Base-by-base conservation (phyloP, 2,113 vertebrate genomes). In the Nerophis ophidion region DNA sequence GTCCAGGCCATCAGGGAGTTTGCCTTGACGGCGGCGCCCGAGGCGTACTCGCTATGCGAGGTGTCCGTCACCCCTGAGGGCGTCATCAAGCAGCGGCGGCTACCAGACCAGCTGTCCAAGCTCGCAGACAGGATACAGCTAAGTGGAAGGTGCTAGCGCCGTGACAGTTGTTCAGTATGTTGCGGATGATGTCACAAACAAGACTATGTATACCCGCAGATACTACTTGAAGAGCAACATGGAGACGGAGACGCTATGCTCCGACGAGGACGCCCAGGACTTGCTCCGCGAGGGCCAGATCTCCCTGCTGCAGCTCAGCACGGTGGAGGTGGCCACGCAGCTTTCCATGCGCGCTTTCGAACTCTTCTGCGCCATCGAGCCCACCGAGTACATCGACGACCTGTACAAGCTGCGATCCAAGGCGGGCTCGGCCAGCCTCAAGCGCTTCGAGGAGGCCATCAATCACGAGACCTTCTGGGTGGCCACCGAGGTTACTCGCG, bases 381-480 rank as follows among this genome's bases (percentile, higher is more conserved):
- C 97, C 67, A 99, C 96, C 0, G 97, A 99, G 56, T 99, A 99
- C 74, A 97, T 99, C 45, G 95, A 98, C 55, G 97, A 98, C 80
- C 89, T 99, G 46, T 98, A 93, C 86, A 98, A 97, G 84, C 90
- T 95, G 45, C 94, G 92, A 69, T 93, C 92, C 9, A 93, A 93
- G 81, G 86, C 88, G 0, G 91, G 91, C 76, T 93, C 93, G 40
- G 83, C 79, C 81, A 97, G 95, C 86, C 91, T 99, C 44, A 98
- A 98, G 82, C 94, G 90, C 67, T 98, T 99, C 58, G 97, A 99
- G 88, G 96, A 98, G 72, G 92, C 95, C 74, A 96, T 99, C 81
- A 99, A 99, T 89, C 93, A 95, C 77, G 97, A 99, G 89, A 99
- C 97, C 2, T 99, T 99, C 85, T 99, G 97, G 97, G 97, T 98